Evolutionary conservation across 2,888 invertebrate genomes (phyloP).

Genomic region (Choreutis nemorana): DNA sequence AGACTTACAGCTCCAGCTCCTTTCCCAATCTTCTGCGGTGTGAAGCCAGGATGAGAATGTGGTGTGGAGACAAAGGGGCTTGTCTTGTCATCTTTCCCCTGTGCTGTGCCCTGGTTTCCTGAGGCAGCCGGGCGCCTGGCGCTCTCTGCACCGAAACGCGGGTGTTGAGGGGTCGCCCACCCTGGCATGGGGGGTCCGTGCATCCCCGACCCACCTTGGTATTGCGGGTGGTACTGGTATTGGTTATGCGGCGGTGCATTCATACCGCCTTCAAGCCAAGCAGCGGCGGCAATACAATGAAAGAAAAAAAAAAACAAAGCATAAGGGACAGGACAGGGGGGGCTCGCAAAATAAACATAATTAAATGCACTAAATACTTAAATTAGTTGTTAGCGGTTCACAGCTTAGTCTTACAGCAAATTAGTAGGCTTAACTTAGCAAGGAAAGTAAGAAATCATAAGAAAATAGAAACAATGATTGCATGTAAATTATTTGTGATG

Average conservation of each 20-base stretch:
- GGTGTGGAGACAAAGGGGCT: slow-evolving; percentile 89
- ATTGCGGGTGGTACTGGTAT: slow-evolving; percentile 63
- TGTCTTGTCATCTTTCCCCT: slow-evolving; percentile 69
- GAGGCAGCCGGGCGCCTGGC: slow-evolving; percentile 29
- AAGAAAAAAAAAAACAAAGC: slow-evolving; percentile 61
- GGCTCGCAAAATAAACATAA: slow-evolving; percentile 40
- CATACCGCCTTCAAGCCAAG: slow-evolving; percentile 67
- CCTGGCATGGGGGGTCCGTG: slow-evolving; percentile 28
- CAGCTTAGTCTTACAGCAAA: too few species aligned
- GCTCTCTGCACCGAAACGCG: slow-evolving; percentile 63
- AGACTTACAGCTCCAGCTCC: slow-evolving; percentile 62
- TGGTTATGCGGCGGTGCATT: slow-evolving; percentile 65
- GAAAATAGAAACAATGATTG: slow-evolving; percentile 13
- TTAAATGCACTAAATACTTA: slow-evolving; percentile 34
- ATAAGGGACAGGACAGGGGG: slow-evolving; percentile 51
- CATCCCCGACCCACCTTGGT: slow-evolving; percentile 47
- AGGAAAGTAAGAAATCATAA: slow-evolving; percentile 21
- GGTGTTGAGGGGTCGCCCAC: too few species aligned
- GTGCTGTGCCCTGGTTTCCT: slow-evolving; percentile 20
- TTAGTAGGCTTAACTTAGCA: slow-evolving; percentile 44
- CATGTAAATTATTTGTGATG: slow-evolving; percentile 38
- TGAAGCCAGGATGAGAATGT: slow-evolving; percentile 92
- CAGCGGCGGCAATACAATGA: slow-evolving; percentile 64
- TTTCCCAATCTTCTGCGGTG: slow-evolving; percentile 93
- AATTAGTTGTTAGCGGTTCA: too few species aligned